Percentiles rank a stretch among this genome's conserved stretches.
phyloP scores from a whole-genome alignment of 2,888 invertebrate genomes.

The Rhingia rostrata region DNA sequence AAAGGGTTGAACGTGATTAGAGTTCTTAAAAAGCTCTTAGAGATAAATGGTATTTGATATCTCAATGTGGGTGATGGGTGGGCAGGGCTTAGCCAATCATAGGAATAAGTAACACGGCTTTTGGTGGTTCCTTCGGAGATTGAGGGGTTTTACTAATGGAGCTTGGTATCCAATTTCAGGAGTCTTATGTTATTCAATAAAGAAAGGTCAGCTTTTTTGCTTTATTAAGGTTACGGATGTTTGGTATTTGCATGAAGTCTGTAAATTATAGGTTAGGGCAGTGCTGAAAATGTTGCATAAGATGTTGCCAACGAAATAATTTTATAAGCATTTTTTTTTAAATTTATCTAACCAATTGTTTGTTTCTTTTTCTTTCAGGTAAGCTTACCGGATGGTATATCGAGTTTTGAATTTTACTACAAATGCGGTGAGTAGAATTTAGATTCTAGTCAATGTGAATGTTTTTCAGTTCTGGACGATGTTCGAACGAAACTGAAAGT shows the following conservation, averaged over 20 bases:
- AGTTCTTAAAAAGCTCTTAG: constrained; percentile 61
- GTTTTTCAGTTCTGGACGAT: no score
- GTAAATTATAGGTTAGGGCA: constrained; percentile 8
- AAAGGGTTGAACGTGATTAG: constrained; percentile 67
- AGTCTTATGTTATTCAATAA: constrained; percentile 8
- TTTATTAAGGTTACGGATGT: constrained; percentile 7
- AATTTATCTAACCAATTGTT: constrained; percentile 10
- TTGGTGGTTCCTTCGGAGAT: constrained; percentile 14
- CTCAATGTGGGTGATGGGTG: neutral
- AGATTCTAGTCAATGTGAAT: no score
- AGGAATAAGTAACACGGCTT: constrained; percentile 49
- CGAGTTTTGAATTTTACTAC: no score
- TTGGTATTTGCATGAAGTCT: neutral
- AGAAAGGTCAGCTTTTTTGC: neutral
- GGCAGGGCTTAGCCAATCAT: constrained; percentile 23
- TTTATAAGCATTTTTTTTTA: no score
- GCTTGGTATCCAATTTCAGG: constrained; percentile 30
- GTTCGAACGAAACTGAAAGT: no score
- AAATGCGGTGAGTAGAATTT: no score
- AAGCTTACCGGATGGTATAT: neutral
- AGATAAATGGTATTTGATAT: constrained; percentile 70
- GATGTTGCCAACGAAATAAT: no score
- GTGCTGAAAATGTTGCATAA: neutral
- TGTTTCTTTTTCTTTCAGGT: constrained; percentile 53
- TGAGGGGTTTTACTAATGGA: constrained; percentile 30